phyloP scores from a whole-genome alignment of 2,113 vertebrate species.

The Callipepla squamata region DNA sequence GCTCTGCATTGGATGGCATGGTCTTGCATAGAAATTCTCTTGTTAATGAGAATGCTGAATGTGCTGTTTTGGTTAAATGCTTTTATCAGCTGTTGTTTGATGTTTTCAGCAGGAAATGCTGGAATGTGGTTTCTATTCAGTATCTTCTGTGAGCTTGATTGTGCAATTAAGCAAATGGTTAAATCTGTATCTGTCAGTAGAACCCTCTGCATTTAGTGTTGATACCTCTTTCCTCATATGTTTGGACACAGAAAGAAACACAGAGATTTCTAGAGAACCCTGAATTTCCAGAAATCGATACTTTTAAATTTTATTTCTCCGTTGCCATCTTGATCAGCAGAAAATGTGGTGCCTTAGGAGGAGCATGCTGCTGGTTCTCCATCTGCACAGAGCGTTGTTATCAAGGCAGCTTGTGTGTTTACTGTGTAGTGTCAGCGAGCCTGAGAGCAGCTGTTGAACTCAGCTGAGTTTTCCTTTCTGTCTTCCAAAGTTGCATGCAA shows the following conservation, averaged over 20 bases:
- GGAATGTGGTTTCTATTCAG: conserved; percentile 7
- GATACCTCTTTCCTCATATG: background rate
- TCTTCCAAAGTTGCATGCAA: background rate
- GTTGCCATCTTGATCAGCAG: background rate
- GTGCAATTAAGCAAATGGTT: conserved; percentile 7
- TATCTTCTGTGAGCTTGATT: background rate
- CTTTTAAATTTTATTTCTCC: background rate
- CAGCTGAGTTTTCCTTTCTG: background rate
- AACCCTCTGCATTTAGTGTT: background rate
- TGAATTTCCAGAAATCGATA: background rate
- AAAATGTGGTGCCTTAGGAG: conserved; percentile 43
- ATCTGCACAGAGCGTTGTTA: background rate
- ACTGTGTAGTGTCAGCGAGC: background rate
- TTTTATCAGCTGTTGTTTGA: conserved; percentile 26
- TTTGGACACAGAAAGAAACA: background rate
- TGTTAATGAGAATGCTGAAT: conserved; percentile 24
- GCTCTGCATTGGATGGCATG: conserved; percentile 29
- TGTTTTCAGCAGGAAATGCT: conserved; percentile 36
- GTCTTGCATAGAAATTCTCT: conserved; percentile 24
- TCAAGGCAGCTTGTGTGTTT: background rate
- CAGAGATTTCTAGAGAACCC: background rate
- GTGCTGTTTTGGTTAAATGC: conserved; percentile 41
- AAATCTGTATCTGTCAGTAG: background rate
- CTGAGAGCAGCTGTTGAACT: background rate
- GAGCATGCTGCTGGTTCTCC: background rate